Conservation (phyloP, 92 coral and sea anemone species). For the Porites evermanni region DNA sequence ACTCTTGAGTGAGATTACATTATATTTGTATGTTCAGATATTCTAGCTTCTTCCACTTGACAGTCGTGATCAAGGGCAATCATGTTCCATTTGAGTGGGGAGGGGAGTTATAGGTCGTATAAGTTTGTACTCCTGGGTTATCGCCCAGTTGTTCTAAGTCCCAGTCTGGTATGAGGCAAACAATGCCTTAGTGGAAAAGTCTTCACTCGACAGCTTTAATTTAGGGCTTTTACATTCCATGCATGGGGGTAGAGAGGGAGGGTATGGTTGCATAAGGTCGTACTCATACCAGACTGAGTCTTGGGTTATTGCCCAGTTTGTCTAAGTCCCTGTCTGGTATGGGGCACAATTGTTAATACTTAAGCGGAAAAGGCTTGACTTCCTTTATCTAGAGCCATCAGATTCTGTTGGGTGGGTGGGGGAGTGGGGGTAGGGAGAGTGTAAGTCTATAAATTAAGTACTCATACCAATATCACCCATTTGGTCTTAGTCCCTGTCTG, state of each 20-base stretch:
- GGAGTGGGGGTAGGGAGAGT: too few species aligned
- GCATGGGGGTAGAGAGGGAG: not conserved
- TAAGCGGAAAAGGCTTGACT: too few species aligned
- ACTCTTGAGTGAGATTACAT: not conserved
- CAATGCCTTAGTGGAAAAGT: not conserved
- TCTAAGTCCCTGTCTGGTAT: not conserved
- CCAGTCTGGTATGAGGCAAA: not conserved
- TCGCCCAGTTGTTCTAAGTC: not conserved
- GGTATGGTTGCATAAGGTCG: not conserved
- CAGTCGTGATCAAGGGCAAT: too few species aligned
- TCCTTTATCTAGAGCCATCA: too few species aligned
- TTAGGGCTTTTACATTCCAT: not conserved
- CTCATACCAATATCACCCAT: too few species aligned
- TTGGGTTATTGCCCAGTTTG: not conserved
- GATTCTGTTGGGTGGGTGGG: too few species aligned
- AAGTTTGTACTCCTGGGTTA: conserved; percentile 1
- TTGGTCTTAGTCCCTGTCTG: too few species aligned
- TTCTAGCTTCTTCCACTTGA: not conserved
- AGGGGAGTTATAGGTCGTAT: too few species aligned
- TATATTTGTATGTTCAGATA: not conserved
- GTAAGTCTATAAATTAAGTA: too few species aligned
- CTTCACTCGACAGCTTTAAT: not conserved
- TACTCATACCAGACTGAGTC: not conserved
- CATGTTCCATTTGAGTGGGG: too few species aligned
- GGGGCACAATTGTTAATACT: not conserved